Base-by-base conservation (phyloP, 2,888 invertebrate genomes). In the Aporophyla lueneburgensis region DNA sequence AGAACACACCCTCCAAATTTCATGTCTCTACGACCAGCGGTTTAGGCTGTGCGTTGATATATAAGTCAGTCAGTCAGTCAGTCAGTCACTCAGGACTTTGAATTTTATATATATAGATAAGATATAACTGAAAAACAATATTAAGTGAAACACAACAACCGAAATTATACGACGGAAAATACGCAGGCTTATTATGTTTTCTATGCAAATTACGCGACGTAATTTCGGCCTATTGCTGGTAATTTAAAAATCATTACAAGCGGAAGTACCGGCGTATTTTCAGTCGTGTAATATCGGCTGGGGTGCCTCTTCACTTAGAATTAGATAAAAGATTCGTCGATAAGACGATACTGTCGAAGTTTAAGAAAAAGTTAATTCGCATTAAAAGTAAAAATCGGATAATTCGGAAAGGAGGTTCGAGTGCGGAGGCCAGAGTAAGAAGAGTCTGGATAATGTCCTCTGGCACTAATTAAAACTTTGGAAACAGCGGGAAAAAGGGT, bases 401-500 rank as follows among this genome's bases (percentile, higher is more conserved):
- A 91, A 93, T 94, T 93, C 86, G 90, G 87, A 90, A 93, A 93
- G 87, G 90, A 93, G 90, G 85, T 92, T 89, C 85, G 89, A 91
- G 90, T 89, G 89, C 89, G 90, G 88, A 90, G 89, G 91, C 92
- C 91, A 93, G 89, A 93, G 92, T 92, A 92, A 90, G 93, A 93
- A 93, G 93, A 93, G 92, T 89, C 91, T 92, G 94, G 93, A 93
- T 96, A 96, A 96, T 95, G 95, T 96, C 96, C 95, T 95, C 94
- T 93, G 96, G 95, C 95, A 95, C 95, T 96, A 96, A 96, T 96
- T 96, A 96, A 96, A 96, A 96, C 95, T 96, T 96, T 94, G 91
- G 89, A 89, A 93, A 93, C 93, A 91, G 91, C 92, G 93, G 91
- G 94, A 94, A 96, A 96, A 96, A 94, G 95, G 96, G 94, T 95